Conservation (phyloP, 2,888 invertebrate species). For the Lydus trimaculatus region DNA sequence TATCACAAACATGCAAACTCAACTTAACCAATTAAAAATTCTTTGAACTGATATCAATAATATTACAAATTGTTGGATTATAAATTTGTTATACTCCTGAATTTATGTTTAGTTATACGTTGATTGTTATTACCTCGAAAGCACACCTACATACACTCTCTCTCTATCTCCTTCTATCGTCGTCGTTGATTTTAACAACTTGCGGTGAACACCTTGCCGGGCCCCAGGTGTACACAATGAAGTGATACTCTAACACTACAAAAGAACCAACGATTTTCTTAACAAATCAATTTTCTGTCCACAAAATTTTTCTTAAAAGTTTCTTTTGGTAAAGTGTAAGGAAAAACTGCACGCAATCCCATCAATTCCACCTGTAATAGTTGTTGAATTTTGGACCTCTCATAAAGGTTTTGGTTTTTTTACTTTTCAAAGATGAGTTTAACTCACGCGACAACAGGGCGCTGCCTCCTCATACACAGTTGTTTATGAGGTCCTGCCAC, state of each 20-base stretch:
- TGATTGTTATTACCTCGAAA: slow-evolving; percentile 36
- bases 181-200: neutral
- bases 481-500: slow-evolving; percentile 52
- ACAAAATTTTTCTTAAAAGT: slow-evolving; percentile 10
- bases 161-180: neutral
- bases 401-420: neutral
- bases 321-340: neutral
- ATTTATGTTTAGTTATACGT: slow-evolving; percentile 33
- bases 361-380: slow-evolving; percentile 17
- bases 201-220: slow-evolving; percentile 24
- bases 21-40: slow-evolving; percentile 26
- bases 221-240: slow-evolving; percentile 26
- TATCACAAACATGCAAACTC: slow-evolving; percentile 7
- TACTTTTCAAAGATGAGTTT: slow-evolving; percentile 43
- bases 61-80: slow-evolving; percentile 28
- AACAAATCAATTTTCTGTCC: slow-evolving; percentile 17
- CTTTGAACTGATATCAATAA: slow-evolving; percentile 36
- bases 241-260: slow-evolving; percentile 20
- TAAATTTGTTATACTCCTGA: slow-evolving; percentile 36
- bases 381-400: slow-evolving; percentile 18
- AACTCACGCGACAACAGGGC: slow-evolving; percentile 54
- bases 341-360: neutral
- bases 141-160: slow-evolving; percentile 35
- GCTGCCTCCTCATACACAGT: slow-evolving; percentile 46
- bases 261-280: neutral